Evolutionary conservation across 2,797 vertebrate species (phyloP), one percentile per base, ranked within the genome.

Genomic region (Melanogrammus aeglefinus): DNA sequence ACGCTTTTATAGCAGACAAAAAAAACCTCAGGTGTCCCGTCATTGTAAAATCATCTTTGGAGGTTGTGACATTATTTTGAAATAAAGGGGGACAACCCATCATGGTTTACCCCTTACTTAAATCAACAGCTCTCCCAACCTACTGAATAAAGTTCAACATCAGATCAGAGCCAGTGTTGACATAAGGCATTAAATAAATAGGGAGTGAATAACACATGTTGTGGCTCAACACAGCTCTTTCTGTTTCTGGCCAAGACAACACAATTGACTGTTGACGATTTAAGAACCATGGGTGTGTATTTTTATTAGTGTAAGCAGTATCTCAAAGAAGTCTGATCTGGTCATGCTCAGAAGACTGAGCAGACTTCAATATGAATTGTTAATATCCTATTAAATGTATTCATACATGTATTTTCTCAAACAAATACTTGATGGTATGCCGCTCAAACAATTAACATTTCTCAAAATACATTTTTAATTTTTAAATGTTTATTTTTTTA

Each of bases 121-220:
- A 21, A 8, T 63, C 57, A 63, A 69, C 63, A 27, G 63, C 63
- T 69, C 63, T 27, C 63, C 13, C n/a, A 27, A 69, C 63, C 24
- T 63, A 27, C 24, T n/a, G 63, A 69, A 24, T 27, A 27, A 9
- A 63, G 57, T 69, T 69, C 63, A 27, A 69, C 8, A 69, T 69
- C 24, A n/a, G 14, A 57, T 57, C 18, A 63, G 57, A 69, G 63
- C 63, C 63, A 27, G 24, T 69, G 3, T 69, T 27, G 63, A 69
- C 63, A 27, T 69, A 69, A 69, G 29, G 63, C 63, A 69, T 69
- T 69, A 13, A 69, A 69, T n/a, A 27, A 69, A 69, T 69, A 69
- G 6, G n/a, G 3, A 10, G 63, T 69, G 10, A 69, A 69, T 69
- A 27, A 69, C 29, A 27, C 2, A 27, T 69, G 24, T 63, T 63